phyloP scores from a whole-genome alignment of 2,888 invertebrate genomes.

The Chirona hameri region DNA sequence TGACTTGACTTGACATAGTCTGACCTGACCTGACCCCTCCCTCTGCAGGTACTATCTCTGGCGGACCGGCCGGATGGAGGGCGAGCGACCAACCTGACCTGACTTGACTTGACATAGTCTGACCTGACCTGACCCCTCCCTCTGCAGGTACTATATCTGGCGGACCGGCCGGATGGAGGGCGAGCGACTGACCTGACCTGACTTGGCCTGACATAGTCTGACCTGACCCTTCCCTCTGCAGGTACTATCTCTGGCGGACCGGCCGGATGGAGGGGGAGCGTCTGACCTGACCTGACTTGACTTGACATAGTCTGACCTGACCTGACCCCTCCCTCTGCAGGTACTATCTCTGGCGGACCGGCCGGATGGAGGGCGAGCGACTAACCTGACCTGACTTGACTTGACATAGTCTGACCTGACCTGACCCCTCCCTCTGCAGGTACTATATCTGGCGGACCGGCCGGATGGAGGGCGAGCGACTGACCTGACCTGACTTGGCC shows the following conservation, averaged over 20 bases:
- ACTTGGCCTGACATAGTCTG: slow-evolving; percentile 42
- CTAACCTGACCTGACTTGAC: slow-evolving; percentile 39
- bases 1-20: slow-evolving; percentile 43
- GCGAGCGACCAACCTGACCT: slow-evolving; percentile 47
- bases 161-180: slow-evolving; percentile 50
- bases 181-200: slow-evolving; percentile 46
- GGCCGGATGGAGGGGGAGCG: slow-evolving; percentile 50
- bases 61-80: slow-evolving; percentile 50
- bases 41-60: slow-evolving; percentile 43
- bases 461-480: slow-evolving; percentile 49
- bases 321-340: slow-evolving; percentile 37
- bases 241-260: slow-evolving; percentile 46
- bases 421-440: slow-evolving; percentile 37
- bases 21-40: neutral
- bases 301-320: too few relatives aligned
- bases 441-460: slow-evolving; percentile 47
- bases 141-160: slow-evolving; percentile 44
- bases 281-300: slow-evolving; percentile 45
- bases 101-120: slow-evolving; percentile 45
- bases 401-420: slow-evolving; percentile 38
- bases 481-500: slow-evolving; percentile 43
- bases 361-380: slow-evolving; percentile 50
- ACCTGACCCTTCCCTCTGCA: slow-evolving; percentile 35
- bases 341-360: slow-evolving; percentile 46
- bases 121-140: neutral